A percentile compares a stretch with the other conserved stretches of the same genome.
Conservation (phyloP, 1,140 invertebrate species). For the Chelonus insularis region DNA sequence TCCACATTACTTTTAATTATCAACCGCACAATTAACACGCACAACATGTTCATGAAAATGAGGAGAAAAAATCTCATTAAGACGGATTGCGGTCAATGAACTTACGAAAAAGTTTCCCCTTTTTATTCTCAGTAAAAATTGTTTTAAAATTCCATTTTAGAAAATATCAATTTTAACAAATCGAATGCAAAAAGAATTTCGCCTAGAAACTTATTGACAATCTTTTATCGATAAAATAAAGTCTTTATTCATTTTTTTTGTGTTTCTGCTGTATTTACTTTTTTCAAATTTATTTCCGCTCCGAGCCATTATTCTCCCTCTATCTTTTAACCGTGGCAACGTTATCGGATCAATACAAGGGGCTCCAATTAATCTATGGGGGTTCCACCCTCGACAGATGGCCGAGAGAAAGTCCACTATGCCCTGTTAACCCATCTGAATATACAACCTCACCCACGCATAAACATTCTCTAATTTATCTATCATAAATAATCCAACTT, state of each 20-base stretch:
- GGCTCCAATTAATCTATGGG: conserved; percentile 49
- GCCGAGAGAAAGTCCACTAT: conserved; percentile 32
- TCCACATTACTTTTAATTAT: not conserved
- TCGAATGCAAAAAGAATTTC: too few species aligned
- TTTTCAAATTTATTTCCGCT: not conserved
- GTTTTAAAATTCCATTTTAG: too few species aligned
- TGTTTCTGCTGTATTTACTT: not conserved
- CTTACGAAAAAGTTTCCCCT: not conserved
- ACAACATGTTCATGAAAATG: not conserved
- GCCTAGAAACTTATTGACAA: too few species aligned
- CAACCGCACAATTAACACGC: not conserved
- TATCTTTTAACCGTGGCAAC: conserved; percentile 29
- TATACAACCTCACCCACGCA: conserved; percentile 26
- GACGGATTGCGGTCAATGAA: not conserved
- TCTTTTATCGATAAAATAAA: too few species aligned
- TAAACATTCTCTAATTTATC: not conserved
- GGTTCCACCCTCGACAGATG: conserved; percentile 45
- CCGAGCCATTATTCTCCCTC: conserved; percentile 1
- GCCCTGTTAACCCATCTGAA: conserved; percentile 26
- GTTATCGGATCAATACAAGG: conserved; percentile 51
- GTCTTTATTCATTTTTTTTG: too few species aligned
- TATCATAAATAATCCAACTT: too few species aligned
- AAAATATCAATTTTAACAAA: too few species aligned
- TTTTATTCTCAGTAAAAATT: too few species aligned
- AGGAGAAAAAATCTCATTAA: conserved; percentile 4